phyloP scores from a whole-genome alignment of 2,113 vertebrate genomes.

The Silurus glanis region DNA sequence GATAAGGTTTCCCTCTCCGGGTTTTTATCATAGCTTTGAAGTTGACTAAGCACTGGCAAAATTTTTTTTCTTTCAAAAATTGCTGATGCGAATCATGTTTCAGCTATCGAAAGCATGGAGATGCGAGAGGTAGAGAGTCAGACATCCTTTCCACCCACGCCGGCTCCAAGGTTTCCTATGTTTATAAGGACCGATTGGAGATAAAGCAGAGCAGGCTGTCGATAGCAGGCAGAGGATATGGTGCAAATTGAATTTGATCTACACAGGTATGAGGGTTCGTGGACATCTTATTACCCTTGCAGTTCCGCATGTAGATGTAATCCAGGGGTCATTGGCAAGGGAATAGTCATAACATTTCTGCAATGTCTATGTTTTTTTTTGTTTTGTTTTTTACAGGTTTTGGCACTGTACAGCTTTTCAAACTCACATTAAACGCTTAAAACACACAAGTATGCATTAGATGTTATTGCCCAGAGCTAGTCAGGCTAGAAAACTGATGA shows the following conservation, averaged over 20 bases:
- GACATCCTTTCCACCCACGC: conserved; percentile 30
- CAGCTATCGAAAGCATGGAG: conserved; percentile 7
- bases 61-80: conserved; percentile 18
- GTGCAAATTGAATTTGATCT: conserved; percentile 18
- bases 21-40: conserved; percentile 62
- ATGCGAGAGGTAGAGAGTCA: conserved; percentile 6
- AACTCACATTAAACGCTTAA: conserved; percentile 45
- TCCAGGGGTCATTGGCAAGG: not conserved
- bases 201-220: conserved; percentile 42
- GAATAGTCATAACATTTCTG: not conserved
- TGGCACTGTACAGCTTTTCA: conserved; percentile 17
- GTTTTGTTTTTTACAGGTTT: no score
- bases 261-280: not conserved
- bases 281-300: not conserved
- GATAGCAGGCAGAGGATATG: not conserved
- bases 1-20: conserved; percentile 61
- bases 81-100: conserved; percentile 40
- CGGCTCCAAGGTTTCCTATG: conserved; percentile 38
- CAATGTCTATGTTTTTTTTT: no score
- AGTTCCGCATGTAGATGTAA: not conserved
- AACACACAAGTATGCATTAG: conserved; percentile 37
- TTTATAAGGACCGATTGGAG: conserved; percentile 24
- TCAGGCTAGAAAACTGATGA: conserved; percentile 27
- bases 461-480: conserved; percentile 11
- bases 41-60: conserved; percentile 23